Base-by-base conservation (phyloP, 2,888 invertebrate genomes). In the Nymphalis urticae region DNA sequence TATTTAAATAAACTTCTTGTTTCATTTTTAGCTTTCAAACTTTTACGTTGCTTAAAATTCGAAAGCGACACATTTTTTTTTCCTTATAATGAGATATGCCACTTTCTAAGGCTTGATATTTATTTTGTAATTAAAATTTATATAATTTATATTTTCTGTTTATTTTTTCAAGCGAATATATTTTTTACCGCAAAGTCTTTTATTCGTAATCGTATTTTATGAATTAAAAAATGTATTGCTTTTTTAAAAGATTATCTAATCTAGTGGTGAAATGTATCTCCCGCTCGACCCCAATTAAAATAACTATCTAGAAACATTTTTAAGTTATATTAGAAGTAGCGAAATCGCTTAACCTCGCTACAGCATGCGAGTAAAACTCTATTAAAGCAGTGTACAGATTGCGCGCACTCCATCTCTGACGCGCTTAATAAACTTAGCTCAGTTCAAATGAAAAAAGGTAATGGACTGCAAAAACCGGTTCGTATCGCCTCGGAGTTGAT, bases 351-450 rank as follows among this genome's bases (percentile, higher is more conserved):
- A 56, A 58, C 48, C 61, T 62, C 58, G 47, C 51, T 53, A 54
- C 42, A 58, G 58, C 58, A 58, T 58, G 58, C 42, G 58, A 58
- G 58, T 66, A 60, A 66, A 66, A 63, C 59, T 53, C 66, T 36
- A 62, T 68, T 70, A 66, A 65, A 68, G 68, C 62, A 53, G 67
- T 64, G 71, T 71, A 62, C 66, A 61, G 62, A 58, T 58, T 54
- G 61, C 63, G 62, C 64, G 10, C 56, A 66, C 74, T 83, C 79
- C 83, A 84, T 82, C 77, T 80, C 75, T 76, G 82, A 81, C 83
- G 83, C 79, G 79, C 75, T 79, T 88, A 87, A 88, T 89, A 85
- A 85, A 86, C 85, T 89, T 87, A 88, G 84, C 85, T 82, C 79
- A 76, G 79, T 73, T 79, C 76, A 73, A 80, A 85, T 84, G 82